Percentiles rank a stretch among this genome's conserved stretches.
Evolutionary conservation across 2,888 invertebrate species (phyloP).

Genomic region (Leptopilina myrica): DNA sequence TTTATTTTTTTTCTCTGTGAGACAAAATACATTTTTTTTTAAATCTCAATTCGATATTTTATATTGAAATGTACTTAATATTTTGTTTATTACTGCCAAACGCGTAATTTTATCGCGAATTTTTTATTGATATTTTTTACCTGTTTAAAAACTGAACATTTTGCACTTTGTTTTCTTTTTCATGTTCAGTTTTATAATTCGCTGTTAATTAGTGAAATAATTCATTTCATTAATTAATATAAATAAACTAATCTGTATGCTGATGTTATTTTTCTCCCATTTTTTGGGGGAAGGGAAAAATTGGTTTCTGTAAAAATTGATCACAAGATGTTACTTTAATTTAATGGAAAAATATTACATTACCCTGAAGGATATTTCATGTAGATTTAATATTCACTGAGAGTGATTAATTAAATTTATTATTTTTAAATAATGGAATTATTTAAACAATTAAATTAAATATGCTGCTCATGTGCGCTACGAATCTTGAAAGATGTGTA

Average conservation of each 20-base stretch:
- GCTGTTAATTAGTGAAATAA: background rate
- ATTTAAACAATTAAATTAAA: no score
- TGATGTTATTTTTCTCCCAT: background rate
- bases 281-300: no score
- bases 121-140: slow-evolving; percentile 7
- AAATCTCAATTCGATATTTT: background rate
- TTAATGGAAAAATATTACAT: no score
- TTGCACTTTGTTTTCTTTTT: background rate
- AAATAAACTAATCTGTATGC: background rate
- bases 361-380: no score
- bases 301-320: no score
- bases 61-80: slow-evolving; percentile 49
- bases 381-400: no score
- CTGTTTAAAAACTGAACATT: slow-evolving; percentile 10
- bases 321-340: no score
- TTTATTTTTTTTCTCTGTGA: background rate
- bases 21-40: slow-evolving; percentile 22
- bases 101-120: slow-evolving; percentile 18
- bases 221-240: no score
- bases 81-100: slow-evolving; percentile 39
- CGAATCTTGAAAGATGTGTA: slow-evolving; percentile 56
- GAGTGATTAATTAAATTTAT: no score
- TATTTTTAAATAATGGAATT: no score
- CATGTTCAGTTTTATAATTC: slow-evolving; percentile 19
- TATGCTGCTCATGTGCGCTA: slow-evolving; percentile 29